phyloP scores from a whole-genome alignment of 2,113 vertebrate species.

The Butastur rufipennis region DNA sequence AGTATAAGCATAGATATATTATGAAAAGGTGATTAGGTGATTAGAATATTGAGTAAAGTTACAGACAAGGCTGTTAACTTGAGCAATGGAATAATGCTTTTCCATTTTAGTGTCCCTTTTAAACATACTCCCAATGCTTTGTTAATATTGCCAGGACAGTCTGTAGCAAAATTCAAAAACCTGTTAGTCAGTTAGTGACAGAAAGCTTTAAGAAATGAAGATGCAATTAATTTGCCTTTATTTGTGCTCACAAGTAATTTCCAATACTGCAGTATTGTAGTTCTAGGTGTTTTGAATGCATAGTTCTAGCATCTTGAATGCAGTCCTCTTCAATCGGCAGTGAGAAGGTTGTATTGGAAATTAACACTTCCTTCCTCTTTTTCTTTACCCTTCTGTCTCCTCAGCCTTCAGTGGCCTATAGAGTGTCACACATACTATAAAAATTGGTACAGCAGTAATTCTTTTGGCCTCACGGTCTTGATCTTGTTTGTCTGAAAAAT shows the following conservation, averaged over 20 bases:
- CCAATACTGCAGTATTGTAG: not conserved
- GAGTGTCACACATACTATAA: not conserved
- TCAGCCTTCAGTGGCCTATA: not conserved
- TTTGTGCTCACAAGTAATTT: not conserved
- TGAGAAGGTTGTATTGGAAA: not conserved
- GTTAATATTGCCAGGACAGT: not conserved
- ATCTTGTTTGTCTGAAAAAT: not conserved
- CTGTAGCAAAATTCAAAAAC: not conserved
- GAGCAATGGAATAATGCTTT: not conserved
- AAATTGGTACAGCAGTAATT: not conserved
- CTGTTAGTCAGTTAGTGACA: not conserved
- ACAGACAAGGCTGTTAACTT: not conserved
- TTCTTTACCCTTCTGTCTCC: not conserved
- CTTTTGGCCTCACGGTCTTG: not conserved
- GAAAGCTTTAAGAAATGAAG: not conserved
- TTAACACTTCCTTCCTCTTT: not conserved
- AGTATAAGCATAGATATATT: not conserved
- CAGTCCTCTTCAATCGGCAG: not conserved
- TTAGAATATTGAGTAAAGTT: not conserved
- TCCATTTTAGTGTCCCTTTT: not conserved
- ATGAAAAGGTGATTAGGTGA: not conserved
- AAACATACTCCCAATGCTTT: not conserved
- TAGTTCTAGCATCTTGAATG: not conserved
- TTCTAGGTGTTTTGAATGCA: not conserved
- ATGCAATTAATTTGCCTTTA: not conserved